A percentile compares a stretch with the other conserved stretches of the same genome.
phyloP scores from a whole-genome alignment of 2,888 invertebrate species.

The Volucella inanis region DNA sequence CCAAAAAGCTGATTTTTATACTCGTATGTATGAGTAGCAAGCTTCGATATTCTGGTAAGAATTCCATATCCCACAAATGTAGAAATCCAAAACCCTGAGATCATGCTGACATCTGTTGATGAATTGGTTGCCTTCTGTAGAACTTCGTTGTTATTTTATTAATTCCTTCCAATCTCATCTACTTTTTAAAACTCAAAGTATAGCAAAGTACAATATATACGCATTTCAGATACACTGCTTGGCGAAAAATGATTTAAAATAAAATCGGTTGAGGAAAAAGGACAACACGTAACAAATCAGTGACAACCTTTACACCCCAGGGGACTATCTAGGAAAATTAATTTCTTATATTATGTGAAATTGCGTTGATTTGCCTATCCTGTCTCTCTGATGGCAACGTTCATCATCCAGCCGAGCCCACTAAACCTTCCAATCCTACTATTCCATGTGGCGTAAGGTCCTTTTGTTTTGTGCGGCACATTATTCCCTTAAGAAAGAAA shows the following conservation, averaged over 20 bases:
- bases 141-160: background rate
- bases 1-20: too few relatives aligned
- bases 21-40: too few relatives aligned
- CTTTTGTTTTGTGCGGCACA: conserved; percentile 54
- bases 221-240: background rate
- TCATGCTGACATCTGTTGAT: background rate
- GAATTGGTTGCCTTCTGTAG: background rate
- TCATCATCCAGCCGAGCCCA: background rate
- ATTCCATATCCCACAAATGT: too few relatives aligned
- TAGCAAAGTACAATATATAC: too few relatives aligned
- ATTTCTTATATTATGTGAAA: conserved; percentile 64
- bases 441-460: conserved; percentile 6
- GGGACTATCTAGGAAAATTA: conserved; percentile 60
- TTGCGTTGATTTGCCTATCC: conserved; percentile 60
- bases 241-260: background rate
- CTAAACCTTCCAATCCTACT: background rate
- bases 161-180: background rate
- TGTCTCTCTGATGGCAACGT: conserved; percentile 26
- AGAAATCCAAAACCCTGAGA: too few relatives aligned
- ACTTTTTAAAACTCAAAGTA: background rate
- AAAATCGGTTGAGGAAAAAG: conserved; percentile 8
- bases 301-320: conserved; percentile 38
- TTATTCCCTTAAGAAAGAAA: conserved; percentile 40
- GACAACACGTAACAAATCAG: conserved; percentile 9
- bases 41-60: too few relatives aligned